A percentile compares a stretch with the other conserved stretches of the same genome.
Conservation (phyloP, 2,113 vertebrate species). For the Tenebrosternarchus preto region DNA sequence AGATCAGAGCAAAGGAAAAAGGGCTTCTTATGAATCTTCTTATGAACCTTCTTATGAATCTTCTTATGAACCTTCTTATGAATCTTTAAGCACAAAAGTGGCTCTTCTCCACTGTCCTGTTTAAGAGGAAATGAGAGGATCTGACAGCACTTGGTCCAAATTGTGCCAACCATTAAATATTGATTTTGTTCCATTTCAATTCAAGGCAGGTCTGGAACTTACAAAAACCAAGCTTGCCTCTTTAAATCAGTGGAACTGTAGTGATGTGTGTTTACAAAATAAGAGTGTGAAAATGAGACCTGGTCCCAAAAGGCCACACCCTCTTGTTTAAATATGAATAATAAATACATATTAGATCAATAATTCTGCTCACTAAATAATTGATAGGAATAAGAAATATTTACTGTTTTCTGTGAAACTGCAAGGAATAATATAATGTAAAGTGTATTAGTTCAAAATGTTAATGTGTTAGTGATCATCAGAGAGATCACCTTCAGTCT, state of each 20-base stretch:
- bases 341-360: conserved; percentile 80
- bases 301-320: conserved; percentile 75
- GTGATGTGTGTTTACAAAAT: conserved; percentile 81
- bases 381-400: conserved; percentile 66
- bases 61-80: conserved; percentile 19
- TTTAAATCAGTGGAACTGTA: conserved; percentile 77
- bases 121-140: conserved; percentile 48
- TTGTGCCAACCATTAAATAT: conserved; percentile 74
- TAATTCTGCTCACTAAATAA: conserved; percentile 78
- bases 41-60: conserved; percentile 1
- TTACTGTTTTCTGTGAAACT: conserved; percentile 71
- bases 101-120: conserved; percentile 66
- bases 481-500: neutral
- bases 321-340: conserved; percentile 83
- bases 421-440: conserved; percentile 65
- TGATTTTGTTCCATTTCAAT: conserved; percentile 76
- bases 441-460: conserved; percentile 52
- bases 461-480: conserved; percentile 45
- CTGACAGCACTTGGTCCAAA: conserved; percentile 69
- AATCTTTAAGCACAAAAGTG: conserved; percentile 52
- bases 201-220: conserved; percentile 77
- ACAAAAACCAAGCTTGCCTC: conserved; percentile 75
- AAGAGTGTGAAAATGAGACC: conserved; percentile 81
- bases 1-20: neutral
- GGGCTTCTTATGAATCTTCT: conserved; percentile 41